phyloP scores from a whole-genome alignment of 2,113 vertebrate species.

The Patagioenas fasciata region DNA sequence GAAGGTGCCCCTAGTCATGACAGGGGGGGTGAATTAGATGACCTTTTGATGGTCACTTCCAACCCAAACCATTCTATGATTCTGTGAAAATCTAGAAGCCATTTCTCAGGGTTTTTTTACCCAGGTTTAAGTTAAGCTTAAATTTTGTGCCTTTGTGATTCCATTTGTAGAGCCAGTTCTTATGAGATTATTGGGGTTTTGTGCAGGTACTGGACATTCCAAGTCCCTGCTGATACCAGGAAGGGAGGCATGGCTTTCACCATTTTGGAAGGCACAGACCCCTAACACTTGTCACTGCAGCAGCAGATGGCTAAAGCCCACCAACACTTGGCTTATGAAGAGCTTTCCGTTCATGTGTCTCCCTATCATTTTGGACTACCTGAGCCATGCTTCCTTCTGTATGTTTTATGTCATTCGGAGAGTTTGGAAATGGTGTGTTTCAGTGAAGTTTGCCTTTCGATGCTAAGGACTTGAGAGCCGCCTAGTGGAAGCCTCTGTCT shows the following conservation, averaged over 20 bases:
- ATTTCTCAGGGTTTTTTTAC: too few relatives aligned
- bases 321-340: neutral
- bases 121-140: too few relatives aligned
- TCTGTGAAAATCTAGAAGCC: neutral
- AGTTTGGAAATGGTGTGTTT: neutral
- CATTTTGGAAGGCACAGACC: neutral
- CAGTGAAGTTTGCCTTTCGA: neutral
- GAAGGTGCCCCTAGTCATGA: neutral
- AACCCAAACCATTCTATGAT: neutral
- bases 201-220: neutral
- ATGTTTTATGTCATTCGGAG: neutral
- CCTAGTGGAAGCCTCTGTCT: conserved; percentile 7
- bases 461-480: neutral
- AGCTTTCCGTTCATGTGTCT: neutral
- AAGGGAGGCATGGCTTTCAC: neutral
- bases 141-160: neutral
- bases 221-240: neutral
- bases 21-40: neutral
- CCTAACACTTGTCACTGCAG: neutral
- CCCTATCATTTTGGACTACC: neutral
- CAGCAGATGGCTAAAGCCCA: neutral
- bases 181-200: neutral
- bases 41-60: neutral
- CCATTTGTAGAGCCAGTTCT: neutral
- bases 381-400: neutral